Evolutionary conservation across 1,140 invertebrate species (phyloP).

Genomic region (Hestina assimilis): DNA sequence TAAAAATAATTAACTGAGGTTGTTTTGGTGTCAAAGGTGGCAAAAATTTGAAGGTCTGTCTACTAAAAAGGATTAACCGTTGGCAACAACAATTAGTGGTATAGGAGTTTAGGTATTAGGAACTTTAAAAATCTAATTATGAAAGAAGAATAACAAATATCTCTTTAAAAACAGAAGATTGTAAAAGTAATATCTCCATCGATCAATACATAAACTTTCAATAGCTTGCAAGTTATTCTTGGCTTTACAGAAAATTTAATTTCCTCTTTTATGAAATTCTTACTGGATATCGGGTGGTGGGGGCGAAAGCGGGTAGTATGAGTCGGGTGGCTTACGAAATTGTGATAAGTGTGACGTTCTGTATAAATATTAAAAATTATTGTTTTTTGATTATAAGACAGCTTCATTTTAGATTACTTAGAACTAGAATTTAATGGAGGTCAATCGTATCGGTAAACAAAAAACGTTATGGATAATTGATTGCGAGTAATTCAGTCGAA

Average conservation of each 20-base stretch:
- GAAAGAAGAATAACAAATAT: no score
- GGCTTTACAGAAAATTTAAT: conserved; percentile 56
- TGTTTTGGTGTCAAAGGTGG: no score
- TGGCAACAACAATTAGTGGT: no score
- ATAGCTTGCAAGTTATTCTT: conserved; percentile 32
- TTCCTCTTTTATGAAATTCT: conserved; percentile 47
- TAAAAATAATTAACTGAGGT: background rate
- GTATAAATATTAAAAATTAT: conserved; percentile 22
- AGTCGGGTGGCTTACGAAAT: conserved; percentile 51
- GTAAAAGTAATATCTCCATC: conserved; percentile 19
- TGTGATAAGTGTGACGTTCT: conserved; percentile 47
- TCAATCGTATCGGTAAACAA: no score
- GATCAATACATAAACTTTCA: conserved; percentile 23
- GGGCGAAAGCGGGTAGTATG: background rate
- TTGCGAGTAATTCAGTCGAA: no score
- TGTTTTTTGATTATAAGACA: background rate
- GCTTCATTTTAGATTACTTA: no score
- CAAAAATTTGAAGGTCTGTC: no score
- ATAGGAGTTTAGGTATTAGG: no score
- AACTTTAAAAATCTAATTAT: no score
- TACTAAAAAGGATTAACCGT: no score
- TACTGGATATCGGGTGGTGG: conserved; percentile 33
- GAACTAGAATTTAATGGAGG: no score
- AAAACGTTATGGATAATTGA: no score
- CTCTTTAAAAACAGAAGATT: background rate